Percentiles rank a stretch among this genome's conserved stretches.
Conservation (phyloP, 2,888 invertebrate genomes). For the Adelphocoris suturalis region DNA sequence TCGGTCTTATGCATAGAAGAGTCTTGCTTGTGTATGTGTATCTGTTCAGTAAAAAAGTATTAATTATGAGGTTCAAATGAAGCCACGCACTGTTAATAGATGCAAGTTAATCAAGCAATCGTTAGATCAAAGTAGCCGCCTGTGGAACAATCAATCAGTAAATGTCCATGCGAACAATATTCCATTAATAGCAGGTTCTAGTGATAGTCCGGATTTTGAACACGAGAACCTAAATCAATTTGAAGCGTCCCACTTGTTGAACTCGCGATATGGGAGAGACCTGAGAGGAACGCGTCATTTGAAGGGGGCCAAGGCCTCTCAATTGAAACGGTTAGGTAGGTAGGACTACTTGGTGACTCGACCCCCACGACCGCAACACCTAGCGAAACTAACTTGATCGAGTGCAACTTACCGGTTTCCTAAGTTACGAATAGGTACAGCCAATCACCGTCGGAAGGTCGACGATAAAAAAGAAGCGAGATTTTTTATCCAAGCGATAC, state of each 20-base stretch:
- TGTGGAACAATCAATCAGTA: no score
- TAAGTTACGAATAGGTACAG: not conserved
- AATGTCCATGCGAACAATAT: no score
- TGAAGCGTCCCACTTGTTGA: not conserved
- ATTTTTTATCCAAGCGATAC: not conserved
- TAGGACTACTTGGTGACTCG: not conserved
- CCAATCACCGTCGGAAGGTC: not conserved
- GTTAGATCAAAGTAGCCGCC: no score
- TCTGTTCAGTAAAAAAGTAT: no score
- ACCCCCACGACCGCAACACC: not conserved
- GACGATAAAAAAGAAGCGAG: not conserved
- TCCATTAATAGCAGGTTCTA: no score
- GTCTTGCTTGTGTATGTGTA: no score
- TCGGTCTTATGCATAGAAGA: no score
- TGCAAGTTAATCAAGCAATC: no score
- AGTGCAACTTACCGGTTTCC: slow-evolving; percentile 30
- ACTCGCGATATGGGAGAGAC: not conserved
- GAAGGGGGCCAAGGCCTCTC: slow-evolving; percentile 31
- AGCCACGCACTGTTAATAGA: no score
- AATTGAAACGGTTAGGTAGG: slow-evolving; percentile 37
- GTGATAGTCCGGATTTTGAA: no score
- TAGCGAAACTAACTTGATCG: slow-evolving; percentile 19
- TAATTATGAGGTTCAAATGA: no score
- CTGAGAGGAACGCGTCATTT: slow-evolving; percentile 13
- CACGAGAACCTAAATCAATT: not conserved